phyloP scores from a whole-genome alignment of 1,140 invertebrate genomes.

The Coelopa frigida region DNA sequence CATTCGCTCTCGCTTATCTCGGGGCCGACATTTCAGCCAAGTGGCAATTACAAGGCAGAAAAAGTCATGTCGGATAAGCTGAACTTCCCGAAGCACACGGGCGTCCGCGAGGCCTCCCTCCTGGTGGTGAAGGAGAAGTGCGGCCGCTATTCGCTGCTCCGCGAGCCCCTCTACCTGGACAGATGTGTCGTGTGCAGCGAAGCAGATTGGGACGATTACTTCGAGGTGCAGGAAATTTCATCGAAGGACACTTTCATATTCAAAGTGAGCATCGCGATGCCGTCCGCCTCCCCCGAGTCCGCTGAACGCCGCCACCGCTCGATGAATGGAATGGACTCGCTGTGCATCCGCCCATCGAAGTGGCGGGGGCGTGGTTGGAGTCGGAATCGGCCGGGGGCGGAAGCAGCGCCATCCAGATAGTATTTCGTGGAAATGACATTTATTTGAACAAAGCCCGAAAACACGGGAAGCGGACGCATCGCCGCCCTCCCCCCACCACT shows the following conservation, averaged over 20 bases:
- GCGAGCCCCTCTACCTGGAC: slow-evolving; percentile 84
- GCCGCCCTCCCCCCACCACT: too few species aligned
- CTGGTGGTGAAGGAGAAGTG: slow-evolving; percentile 85
- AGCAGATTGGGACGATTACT: slow-evolving; percentile 83
- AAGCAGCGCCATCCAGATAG: too few species aligned
- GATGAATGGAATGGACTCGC: too few species aligned
- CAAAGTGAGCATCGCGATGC: slow-evolving; percentile 61
- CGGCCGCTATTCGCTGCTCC: slow-evolving; percentile 73
- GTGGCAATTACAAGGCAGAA: slow-evolving; percentile 47
- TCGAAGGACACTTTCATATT: slow-evolving; percentile 91
- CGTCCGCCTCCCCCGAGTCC: too few species aligned
- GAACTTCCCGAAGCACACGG: slow-evolving; percentile 53
- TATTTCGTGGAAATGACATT: too few species aligned
- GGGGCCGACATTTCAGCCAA: slow-evolving; percentile 44
- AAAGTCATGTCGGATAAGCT: slow-evolving; percentile 44
- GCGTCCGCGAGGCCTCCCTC: slow-evolving; percentile 78
- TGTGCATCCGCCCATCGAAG: too few species aligned
- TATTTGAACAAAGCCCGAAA: too few species aligned
- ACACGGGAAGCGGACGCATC: too few species aligned
- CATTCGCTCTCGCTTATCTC: neutral
- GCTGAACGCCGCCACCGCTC: too few species aligned
- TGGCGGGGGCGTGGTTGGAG: too few species aligned
- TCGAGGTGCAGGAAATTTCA: slow-evolving; percentile 89
- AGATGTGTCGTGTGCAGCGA: slow-evolving; percentile 84
- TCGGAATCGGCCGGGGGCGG: too few species aligned